Evolutionary conservation across 1,140 invertebrate species (phyloP), one percentile per base, ranked within the genome.

Genomic region (Dysdera silvatica): DNA sequence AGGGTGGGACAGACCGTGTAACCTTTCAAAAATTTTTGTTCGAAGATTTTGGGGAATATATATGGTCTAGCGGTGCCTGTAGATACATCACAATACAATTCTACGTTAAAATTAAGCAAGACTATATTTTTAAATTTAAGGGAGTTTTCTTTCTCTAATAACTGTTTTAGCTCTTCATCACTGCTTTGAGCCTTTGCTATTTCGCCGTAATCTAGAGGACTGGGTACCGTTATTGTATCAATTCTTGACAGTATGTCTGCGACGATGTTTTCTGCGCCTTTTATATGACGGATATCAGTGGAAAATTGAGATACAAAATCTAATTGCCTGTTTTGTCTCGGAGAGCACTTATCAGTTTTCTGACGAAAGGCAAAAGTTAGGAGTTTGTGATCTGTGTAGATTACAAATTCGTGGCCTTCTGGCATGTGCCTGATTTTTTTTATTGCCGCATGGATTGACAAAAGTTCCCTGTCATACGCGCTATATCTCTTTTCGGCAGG

Each of bases 231-330:
- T 40, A 55, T 55, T 14, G 35, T 16, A 3, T 53, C 40, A 20
- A 54, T 33, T 4, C 60, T 41, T 14, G 60, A 67, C 3, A 67
- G 43, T 14, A 43, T 5, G 20, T 67, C 53, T 2, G 61, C 65
- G 4, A 24, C 29, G 20, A 49, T 45, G 49, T 79, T 79, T 3
- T 72, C 61, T 0, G 66, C 51, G 8, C 78, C 76, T 2, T 65
- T 26, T 16, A 79, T 67, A 63, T 77, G 70, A 16, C 60, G 45
- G 32, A 79, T 74, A 28, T 75, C 64, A 0, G 72, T 74, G 0
- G 74, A 72, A 56, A 74, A 77, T 64, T 76, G 75, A 0, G 70
- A 64, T 8, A 79, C 75, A 49, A 49, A 49, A 52, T 33, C 26
- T 2, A 52, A 33, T 32, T 52, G 49, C 3, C 49, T 6, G 16